phyloP scores from a whole-genome alignment of 2,888 invertebrate genomes.

The Rhamnusium bicolor region DNA sequence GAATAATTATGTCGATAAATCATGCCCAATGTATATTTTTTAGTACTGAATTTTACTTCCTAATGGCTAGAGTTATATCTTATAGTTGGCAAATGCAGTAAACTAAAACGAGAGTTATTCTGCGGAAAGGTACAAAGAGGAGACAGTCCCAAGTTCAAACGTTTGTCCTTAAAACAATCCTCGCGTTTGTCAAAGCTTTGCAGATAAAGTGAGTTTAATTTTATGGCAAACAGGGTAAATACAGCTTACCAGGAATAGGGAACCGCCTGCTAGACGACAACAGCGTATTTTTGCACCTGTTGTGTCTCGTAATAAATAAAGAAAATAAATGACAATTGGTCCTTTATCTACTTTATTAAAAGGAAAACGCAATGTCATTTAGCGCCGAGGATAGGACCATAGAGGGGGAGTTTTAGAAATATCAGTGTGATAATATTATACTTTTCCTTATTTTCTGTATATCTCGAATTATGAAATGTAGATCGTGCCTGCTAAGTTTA shows the following conservation, averaged over 20 bases:
- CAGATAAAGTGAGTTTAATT: neutral
- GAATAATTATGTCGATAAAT: too few species aligned
- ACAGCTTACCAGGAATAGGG: neutral
- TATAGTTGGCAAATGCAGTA: neutral
- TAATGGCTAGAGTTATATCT: too few species aligned
- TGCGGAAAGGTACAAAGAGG: neutral
- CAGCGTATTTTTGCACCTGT: constrained; percentile 12
- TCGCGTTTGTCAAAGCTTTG: constrained; percentile 2
- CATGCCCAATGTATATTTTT: too few species aligned
- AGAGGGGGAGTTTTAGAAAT: too few species aligned
- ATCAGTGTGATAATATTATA: too few species aligned
- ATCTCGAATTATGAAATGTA: too few species aligned
- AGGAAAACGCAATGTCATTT: neutral
- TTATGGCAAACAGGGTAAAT: neutral
- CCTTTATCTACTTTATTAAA: neutral
- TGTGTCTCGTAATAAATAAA: constrained; percentile 8
- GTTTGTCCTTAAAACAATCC: neutral
- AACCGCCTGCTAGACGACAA: neutral
- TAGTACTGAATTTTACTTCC: too few species aligned
- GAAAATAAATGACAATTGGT: too few species aligned
- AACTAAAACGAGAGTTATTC: neutral
- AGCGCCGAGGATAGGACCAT: neutral
- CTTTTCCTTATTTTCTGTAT: too few species aligned
- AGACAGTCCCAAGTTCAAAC: neutral
- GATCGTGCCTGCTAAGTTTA: too few species aligned